Conservation (phyloP, 2,888 invertebrate species). For the Trissolcus japonicus region DNA sequence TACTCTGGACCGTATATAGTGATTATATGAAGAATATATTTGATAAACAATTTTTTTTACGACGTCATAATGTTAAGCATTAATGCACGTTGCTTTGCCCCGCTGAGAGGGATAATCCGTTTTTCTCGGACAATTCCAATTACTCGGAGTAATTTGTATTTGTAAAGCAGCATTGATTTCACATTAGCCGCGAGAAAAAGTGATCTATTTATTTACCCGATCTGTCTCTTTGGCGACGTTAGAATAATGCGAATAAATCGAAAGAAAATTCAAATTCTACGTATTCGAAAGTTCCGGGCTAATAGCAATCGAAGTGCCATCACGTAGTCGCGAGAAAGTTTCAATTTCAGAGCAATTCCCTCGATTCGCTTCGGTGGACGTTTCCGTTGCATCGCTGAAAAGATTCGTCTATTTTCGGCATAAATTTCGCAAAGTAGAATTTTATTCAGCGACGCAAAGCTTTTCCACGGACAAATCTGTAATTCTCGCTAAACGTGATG, state of each 20-base stretch:
- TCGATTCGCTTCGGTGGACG: constrained; percentile 57
- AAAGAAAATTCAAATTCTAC: constrained; percentile 58
- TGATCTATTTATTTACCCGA: constrained; percentile 56
- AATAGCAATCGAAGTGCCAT: constrained; percentile 59
- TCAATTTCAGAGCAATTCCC: constrained; percentile 58
- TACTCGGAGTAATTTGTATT: constrained; percentile 34
- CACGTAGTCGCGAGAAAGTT: constrained; percentile 59
- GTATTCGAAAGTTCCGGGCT: constrained; percentile 57
- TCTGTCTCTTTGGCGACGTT: constrained; percentile 48
- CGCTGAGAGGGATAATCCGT: not conserved
- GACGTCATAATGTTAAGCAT: not conserved
- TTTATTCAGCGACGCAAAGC: constrained; percentile 60
- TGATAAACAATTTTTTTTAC: not conserved
- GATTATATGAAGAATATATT: no score
- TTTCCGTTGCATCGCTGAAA: constrained; percentile 57
- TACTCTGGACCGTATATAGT: no score
- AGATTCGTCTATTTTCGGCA: constrained; percentile 62
- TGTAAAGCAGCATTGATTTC: constrained; percentile 43
- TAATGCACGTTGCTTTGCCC: not conserved
- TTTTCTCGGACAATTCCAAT: constrained; percentile 15
- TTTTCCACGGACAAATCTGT: constrained; percentile 61
- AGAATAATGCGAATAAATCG: constrained; percentile 57
- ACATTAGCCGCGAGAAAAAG: constrained; percentile 41
- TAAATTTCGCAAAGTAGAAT: constrained; percentile 64
- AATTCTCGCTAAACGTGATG: constrained; percentile 56